Conservation (phyloP, 2,797 vertebrate species). For the Iguana delicatissima region DNA sequence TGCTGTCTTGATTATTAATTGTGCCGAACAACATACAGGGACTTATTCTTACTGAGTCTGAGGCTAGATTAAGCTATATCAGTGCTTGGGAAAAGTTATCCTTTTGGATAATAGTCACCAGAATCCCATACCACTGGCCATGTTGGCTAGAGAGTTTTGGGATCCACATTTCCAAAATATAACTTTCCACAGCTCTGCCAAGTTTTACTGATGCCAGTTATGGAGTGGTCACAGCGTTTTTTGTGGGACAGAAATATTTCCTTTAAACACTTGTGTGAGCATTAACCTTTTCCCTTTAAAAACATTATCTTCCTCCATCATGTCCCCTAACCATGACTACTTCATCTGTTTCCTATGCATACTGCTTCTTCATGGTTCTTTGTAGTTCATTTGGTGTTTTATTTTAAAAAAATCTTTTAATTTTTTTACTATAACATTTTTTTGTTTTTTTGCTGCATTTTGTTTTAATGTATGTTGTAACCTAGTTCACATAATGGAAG, state of each 20-base stretch:
- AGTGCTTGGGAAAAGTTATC: no score
- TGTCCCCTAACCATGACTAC: background rate
- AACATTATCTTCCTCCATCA: background rate
- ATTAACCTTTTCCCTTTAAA: background rate
- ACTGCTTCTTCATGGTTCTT: background rate
- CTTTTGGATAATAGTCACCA: no score
- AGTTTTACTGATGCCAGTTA: background rate
- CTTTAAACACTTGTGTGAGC: background rate
- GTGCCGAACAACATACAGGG: background rate
- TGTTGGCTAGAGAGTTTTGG: no score
- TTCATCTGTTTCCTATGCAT: background rate
- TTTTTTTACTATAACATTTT: no score
- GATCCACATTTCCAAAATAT: no score
- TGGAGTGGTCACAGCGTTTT: background rate
- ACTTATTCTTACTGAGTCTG: constrained; percentile 27
- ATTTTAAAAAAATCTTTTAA: background rate
- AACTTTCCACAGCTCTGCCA: background rate
- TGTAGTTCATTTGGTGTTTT: no score
- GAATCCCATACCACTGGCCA: no score
- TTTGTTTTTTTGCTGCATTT: no score
- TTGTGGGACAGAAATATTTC: background rate
- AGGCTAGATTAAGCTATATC: background rate
- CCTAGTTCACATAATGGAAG: background rate
- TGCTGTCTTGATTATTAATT: constrained; percentile 38
- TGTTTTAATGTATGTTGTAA: no score